Evolutionary conservation across 2,113 vertebrate genomes (phyloP).

Genomic region (Myodes glareolus): DNA sequence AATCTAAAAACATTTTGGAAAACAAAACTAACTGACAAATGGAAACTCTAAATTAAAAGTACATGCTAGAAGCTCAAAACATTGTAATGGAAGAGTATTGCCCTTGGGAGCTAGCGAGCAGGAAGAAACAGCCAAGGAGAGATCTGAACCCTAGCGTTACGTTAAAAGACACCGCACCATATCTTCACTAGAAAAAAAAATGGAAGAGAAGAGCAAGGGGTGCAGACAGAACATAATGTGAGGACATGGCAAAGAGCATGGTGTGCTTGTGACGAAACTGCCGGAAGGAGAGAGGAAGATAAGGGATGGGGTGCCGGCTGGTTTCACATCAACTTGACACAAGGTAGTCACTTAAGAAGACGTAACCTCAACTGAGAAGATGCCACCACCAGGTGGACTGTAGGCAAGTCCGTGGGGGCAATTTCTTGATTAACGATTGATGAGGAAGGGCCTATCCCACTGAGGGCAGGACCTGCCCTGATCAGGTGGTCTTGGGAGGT

Average conservation of each 20-base stretch:
- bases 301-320: background rate
- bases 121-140: background rate
- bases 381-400: background rate
- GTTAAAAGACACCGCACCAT: background rate
- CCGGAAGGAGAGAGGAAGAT: background rate
- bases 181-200: no score
- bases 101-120: background rate
- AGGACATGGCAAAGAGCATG: background rate
- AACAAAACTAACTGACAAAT: background rate
- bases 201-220: background rate
- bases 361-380: background rate
- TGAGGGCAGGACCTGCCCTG: no score
- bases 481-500: background rate
- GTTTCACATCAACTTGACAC: background rate
- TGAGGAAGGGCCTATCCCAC: background rate
- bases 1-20: background rate
- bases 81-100: background rate
- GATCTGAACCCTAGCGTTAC: no score
- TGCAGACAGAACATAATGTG: background rate
- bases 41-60: background rate
- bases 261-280: background rate
- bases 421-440: background rate
- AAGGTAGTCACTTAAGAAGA: background rate
- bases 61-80: background rate
- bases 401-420: background rate